Conservation (phyloP, 2,113 vertebrate species). For the Mastomys natalensis region DNA sequence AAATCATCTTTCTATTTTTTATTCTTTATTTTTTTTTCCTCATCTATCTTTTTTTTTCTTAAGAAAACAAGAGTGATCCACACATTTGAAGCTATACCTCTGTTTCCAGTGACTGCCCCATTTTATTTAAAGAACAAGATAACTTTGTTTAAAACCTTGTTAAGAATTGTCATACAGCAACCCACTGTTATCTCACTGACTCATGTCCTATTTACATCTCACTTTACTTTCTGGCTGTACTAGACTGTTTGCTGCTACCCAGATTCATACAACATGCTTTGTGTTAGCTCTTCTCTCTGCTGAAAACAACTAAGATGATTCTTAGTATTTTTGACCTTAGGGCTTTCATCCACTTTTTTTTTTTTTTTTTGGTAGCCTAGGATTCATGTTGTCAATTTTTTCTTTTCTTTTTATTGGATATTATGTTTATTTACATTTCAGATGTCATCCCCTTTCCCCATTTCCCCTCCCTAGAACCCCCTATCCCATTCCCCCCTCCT, state of each 20-base stretch:
- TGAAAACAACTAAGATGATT: neutral
- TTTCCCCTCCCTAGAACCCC: too few relatives aligned
- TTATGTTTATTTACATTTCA: too few relatives aligned
- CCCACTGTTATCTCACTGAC: neutral
- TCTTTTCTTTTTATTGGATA: too few relatives aligned
- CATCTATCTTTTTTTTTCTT: neutral
- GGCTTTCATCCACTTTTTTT: neutral
- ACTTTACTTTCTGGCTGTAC: neutral
- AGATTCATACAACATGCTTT: neutral
- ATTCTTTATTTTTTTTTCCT: too few relatives aligned
- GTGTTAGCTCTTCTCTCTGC: neutral
- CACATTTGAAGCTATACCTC: neutral
- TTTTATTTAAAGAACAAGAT: slow-evolving; percentile 8
- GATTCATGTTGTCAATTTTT: too few relatives aligned
- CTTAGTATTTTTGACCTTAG: neutral
- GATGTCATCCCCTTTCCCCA: too few relatives aligned
- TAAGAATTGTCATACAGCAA: neutral
- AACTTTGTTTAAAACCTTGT: neutral
- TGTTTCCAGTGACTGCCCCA: neutral
- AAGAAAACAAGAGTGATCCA: neutral
- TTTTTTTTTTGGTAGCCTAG: too few relatives aligned
- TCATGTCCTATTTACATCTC: neutral
- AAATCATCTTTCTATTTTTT: neutral
- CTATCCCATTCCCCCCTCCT: too few relatives aligned
- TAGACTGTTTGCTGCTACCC: neutral